Conservation (phyloP, 92 coral and sea anemone species). For the Blastomussa wellsi region DNA sequence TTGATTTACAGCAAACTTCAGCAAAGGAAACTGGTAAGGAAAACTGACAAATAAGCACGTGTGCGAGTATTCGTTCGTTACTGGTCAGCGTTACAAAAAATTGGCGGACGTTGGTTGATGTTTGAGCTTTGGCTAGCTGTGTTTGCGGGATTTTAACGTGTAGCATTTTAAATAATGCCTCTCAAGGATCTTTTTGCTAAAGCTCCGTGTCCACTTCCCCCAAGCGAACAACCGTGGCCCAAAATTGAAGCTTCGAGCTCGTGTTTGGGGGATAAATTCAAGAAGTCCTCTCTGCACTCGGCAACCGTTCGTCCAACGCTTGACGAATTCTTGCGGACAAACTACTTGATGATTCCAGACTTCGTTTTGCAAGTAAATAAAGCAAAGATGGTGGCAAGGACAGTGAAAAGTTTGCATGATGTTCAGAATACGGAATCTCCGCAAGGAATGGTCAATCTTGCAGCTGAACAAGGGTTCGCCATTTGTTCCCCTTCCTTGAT, state of each 20-base stretch:
- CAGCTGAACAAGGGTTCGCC: background rate
- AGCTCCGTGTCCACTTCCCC: constrained; percentile 53
- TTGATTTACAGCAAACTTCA: no score
- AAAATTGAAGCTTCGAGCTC: constrained; percentile 8
- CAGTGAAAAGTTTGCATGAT: background rate
- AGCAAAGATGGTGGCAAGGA: constrained; percentile 17
- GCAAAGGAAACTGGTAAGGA: background rate
- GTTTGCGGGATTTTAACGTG: background rate
- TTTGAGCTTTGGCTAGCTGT: no score
- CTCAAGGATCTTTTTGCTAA: constrained; percentile 59
- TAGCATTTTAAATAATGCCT: constrained; percentile 20
- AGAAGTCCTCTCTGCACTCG: constrained; percentile 50
- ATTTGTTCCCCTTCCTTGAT: background rate
- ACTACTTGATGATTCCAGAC: constrained; percentile 56
- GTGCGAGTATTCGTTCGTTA: constrained; percentile 24
- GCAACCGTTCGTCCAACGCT: constrained; percentile 59
- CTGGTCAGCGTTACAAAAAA: constrained; percentile 39
- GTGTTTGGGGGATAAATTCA: background rate
- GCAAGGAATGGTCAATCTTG: background rate
- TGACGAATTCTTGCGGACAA: constrained; percentile 69
- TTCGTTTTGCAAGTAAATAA: constrained; percentile 19
- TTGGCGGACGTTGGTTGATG: constrained; percentile 37
- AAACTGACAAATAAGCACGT: constrained; percentile 44
- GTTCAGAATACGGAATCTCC: background rate
- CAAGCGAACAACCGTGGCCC: constrained; percentile 70